Base-by-base conservation (phyloP, 2,888 invertebrate species). In the Trissoscelio sp. region DNA sequence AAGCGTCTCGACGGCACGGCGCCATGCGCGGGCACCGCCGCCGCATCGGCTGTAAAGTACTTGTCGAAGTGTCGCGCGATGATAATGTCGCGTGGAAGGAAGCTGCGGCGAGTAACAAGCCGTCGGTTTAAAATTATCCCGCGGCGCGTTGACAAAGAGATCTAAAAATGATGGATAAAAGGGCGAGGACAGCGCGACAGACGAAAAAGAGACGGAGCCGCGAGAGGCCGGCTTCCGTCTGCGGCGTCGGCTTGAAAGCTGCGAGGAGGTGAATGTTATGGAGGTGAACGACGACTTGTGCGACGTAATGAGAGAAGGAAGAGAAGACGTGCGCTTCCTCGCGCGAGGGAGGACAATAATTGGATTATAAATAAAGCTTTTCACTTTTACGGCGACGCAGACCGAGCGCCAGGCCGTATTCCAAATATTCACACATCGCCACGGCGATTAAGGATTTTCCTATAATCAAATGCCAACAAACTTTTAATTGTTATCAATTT, bases 101-200 rank as follows among this genome's bases (percentile, higher is more conserved):
- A 79, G 74, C 55, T 39, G 81, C 57, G 60, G 58, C 81, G 58
- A 57, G 80, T 80, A 78, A 81, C 81, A 55, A 81, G 81, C 67
- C 73, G 77, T 64, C 57, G 74, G 78, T 73, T 82, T 82, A 82
- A 82, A 82, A 82, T 82, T 82, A 82, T 82, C 78, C 74, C 48
- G 70, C 82, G 70, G 39, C 73, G 53, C 78, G 74, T 64, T 78
- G 75, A 79, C 79, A 75, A 79, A 79, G 74, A 79, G 75, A 82
- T 66, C 69, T 79, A 82, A 82, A 82, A 82, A 75, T 82, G 64
- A 74, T 67, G 77, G 64, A 79, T 77, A 75, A 72, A 79, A 79
- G 82, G 72, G 60, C 72, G 81, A 78, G 72, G 70, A 60, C 60
- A 60, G 67, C 60, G 60, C 34, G 60, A 42, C 69, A 14, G 69